Conservation (phyloP, 53 echinoderm and acorn worm species). For the Echinarachnius parma region DNA sequence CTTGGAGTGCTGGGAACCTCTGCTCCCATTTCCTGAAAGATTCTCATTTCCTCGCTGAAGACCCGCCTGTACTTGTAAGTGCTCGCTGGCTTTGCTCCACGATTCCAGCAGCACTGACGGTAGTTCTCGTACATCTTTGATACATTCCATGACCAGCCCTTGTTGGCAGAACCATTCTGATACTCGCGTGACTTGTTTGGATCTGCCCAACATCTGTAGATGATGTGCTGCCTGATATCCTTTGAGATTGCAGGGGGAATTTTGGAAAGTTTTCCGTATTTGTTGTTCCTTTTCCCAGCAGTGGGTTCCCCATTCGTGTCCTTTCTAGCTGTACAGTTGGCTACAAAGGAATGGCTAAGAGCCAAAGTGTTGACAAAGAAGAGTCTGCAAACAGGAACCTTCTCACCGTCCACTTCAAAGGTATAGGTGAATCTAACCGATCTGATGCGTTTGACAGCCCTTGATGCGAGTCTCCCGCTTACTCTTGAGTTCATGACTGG, state of each 20-base stretch:
- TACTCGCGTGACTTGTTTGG: conserved; percentile 25
- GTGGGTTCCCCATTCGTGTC: conserved; percentile 21
- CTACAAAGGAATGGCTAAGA: conserved; percentile 30
- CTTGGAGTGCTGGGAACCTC: conserved; percentile 14
- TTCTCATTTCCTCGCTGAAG: conserved; percentile 31
- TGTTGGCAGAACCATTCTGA: conserved; percentile 24
- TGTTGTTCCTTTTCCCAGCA: conserved; percentile 18
- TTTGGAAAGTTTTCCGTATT: conserved; percentile 14
- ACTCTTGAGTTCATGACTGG: conserved; percentile 8
- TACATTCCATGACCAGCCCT: conserved; percentile 39
- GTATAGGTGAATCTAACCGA: conserved; percentile 17
- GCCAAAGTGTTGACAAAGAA: conserved; percentile 29
- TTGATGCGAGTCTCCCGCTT: neutral
- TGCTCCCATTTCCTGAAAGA: conserved; percentile 8
- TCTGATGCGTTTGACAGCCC: neutral
- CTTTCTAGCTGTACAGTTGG: conserved; percentile 10
- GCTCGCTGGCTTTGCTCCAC: conserved; percentile 27
- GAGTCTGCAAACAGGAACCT: conserved; percentile 8
- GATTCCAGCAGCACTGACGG: conserved; percentile 18
- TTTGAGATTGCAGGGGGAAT: conserved; percentile 21
- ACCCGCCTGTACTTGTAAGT: conserved; percentile 40
- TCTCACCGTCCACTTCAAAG: conserved; percentile 36
- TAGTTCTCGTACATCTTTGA: conserved; percentile 29
- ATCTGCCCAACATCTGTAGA: conserved; percentile 43
- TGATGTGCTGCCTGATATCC: conserved; percentile 41